Evolutionary conservation across 1,140 invertebrate genomes (phyloP), one percentile per base, ranked within the genome.

Genomic region (Megalonaias nervosa): DNA sequence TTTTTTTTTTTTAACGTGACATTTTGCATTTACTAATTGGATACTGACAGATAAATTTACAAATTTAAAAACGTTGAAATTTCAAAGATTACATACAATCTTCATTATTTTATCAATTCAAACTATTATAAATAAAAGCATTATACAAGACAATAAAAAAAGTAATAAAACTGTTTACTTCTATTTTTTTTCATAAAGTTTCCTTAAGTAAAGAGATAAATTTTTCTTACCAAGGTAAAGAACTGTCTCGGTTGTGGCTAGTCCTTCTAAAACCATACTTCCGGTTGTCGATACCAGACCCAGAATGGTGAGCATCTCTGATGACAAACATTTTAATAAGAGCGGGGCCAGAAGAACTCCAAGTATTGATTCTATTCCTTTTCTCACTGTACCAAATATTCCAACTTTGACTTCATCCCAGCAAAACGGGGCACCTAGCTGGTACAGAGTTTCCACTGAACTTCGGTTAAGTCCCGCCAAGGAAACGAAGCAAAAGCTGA

Each of bases 341-440:
- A 65, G 70, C 19, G 38, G 55, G 21, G 67, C 58, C 0, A 72
- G 23, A 15, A 68, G 66, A 9, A 74, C n/a, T 16, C 76, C 65
- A 11, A 60, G 48, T 21, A 78, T 48, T 15, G 64, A 71, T 56
- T 72, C 16, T 13, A 65, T 69, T 3, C 56, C 65, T 62, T 72
- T 31, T 48, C 70, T 64, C 14, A 65, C 62, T 1, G 71, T 59
- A 23, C 48, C 58, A 26, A 73, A 78, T 21, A 67, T n/a, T 69
- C 76, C 76, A 3, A 78, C 74, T 26, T 78, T 62, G 17, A 55
- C 14, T 6, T 71, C 17, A 13, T 55, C 15, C 76, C 76, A 78
- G 58, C 76, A 78, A 38, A 78, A 78, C 31, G 76, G 76, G 26
- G 57, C 56, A 4, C 76, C 76, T 2, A 78, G 71, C 58, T 78